These are phyloP conservation scores for Protodeltote pygarga DNA, from an alignment of 2,888 invertebrate species.

Conservation along the genomic window DNA sequence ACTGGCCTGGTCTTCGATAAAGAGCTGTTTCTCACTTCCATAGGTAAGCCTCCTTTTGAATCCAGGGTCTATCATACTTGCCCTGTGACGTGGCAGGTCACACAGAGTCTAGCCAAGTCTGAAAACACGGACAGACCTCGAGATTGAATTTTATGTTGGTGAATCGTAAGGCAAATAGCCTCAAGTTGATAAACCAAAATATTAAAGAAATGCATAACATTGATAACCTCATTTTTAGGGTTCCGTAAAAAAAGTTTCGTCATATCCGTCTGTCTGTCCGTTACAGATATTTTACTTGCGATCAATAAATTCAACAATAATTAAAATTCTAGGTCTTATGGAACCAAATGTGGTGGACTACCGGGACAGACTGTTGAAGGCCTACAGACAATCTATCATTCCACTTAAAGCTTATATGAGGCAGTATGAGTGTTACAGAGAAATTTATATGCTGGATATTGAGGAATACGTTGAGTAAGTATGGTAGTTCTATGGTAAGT, in stretches of 20 bases:
- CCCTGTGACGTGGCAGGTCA: no score
- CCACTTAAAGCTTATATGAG: constrained; percentile 91
- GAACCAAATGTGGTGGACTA: constrained; percentile 78
- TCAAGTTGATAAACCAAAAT: not conserved
- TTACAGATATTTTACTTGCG: no score
- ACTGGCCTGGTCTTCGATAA: constrained; percentile 91
- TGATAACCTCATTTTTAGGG: no score
- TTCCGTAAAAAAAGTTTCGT: no score
- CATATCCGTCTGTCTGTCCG: no score
- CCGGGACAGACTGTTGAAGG: constrained; percentile 87
- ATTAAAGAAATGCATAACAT: no score
- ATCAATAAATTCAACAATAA: no score
- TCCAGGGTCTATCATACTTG: no score
- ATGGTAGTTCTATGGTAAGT: not conserved
- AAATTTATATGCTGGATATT: constrained; percentile 88
- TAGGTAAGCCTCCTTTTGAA: constrained; percentile 76
- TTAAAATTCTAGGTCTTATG: constrained; percentile 82
- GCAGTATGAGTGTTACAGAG: constrained; percentile 88
- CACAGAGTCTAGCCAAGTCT: no score
- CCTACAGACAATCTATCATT: constrained; percentile 89
- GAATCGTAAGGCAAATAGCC: no score
- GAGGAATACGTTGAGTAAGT: constrained; percentile 90
- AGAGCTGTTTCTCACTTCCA: constrained; percentile 91
- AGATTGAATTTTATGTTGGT: no score
- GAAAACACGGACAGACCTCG: no score